These are phyloP conservation scores for Pseudobourletiella spinata DNA, from an alignment of 1,140 invertebrate genomes.

Conservation along the genomic window DNA sequence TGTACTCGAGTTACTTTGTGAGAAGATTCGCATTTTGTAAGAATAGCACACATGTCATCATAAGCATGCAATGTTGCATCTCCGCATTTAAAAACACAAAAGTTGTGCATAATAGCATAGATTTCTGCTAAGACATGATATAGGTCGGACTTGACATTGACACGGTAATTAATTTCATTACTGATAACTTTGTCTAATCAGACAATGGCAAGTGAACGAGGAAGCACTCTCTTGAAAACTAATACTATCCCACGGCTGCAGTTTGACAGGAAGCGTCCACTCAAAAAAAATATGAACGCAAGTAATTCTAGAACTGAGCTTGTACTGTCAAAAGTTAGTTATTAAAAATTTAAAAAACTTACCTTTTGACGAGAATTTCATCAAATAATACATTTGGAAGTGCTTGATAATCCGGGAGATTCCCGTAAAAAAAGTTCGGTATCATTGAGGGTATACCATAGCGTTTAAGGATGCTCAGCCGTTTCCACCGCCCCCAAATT, in stretches of 20 bases:
- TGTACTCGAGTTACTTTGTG: not conserved
- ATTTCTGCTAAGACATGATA: not conserved
- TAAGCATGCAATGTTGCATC: not conserved
- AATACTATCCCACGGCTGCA: no score
- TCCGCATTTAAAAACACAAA: not conserved
- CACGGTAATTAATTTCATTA: no score
- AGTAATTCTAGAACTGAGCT: not conserved
- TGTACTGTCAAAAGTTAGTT: not conserved
- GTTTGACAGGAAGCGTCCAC: no score
- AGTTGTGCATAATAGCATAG: not conserved
- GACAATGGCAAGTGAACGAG: no score
- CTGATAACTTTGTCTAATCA: no score
- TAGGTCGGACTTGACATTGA: no score
- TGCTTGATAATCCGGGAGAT: constrained; percentile 6
- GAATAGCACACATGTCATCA: no score
- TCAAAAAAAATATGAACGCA: not conserved
- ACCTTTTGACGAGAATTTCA: constrained; percentile 6
- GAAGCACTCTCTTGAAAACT: no score
- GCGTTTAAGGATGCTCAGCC: constrained; percentile 11
- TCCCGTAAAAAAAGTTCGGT: constrained; percentile 19
- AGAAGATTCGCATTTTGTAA: not conserved
- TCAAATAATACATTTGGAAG: constrained; percentile 20
- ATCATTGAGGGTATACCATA: constrained; percentile 17
- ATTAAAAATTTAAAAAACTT: not conserved
- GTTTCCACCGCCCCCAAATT: no score